A percentile compares a stretch with the other conserved stretches of the same genome.
Conservation (phyloP, 1,140 invertebrate species). For the Chelonus insularis region DNA sequence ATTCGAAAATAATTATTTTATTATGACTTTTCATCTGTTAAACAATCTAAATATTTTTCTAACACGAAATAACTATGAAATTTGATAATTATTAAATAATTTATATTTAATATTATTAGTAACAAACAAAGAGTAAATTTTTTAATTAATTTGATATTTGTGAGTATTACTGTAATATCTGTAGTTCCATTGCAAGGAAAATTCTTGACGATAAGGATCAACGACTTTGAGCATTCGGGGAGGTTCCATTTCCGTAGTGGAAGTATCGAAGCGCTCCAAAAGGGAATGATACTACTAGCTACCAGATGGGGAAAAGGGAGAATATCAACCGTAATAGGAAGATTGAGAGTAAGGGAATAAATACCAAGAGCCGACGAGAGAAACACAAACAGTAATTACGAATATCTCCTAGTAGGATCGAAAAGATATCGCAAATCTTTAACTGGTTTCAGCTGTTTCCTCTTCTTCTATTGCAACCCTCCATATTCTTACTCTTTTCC, state of each 20-base stretch:
- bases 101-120: too few species aligned
- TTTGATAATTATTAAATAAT: too few species aligned
- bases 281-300: not conserved
- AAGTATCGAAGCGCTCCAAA: not conserved
- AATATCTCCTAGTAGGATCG: slow-evolving; percentile 58
- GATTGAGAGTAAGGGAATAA: slow-evolving; percentile 35
- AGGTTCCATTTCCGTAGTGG: not conserved
- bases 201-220: not conserved
- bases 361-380: slow-evolving; percentile 45
- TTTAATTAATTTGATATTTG: too few species aligned
- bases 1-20: not conserved
- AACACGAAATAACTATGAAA: too few species aligned
- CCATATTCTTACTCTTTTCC: too few species aligned
- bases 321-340: not conserved
- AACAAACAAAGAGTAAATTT: too few species aligned
- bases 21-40: too few species aligned
- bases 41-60: too few species aligned
- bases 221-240: not conserved
- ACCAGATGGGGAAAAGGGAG: not conserved
- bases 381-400: slow-evolving; percentile 63
- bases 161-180: too few species aligned
- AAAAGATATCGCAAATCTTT: slow-evolving; percentile 61
- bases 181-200: not conserved
- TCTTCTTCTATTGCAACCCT: not conserved
- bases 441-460: slow-evolving; percentile 47